Conservation (phyloP, 2,797 vertebrate genomes). For the Darevskia nairensis region DNA sequence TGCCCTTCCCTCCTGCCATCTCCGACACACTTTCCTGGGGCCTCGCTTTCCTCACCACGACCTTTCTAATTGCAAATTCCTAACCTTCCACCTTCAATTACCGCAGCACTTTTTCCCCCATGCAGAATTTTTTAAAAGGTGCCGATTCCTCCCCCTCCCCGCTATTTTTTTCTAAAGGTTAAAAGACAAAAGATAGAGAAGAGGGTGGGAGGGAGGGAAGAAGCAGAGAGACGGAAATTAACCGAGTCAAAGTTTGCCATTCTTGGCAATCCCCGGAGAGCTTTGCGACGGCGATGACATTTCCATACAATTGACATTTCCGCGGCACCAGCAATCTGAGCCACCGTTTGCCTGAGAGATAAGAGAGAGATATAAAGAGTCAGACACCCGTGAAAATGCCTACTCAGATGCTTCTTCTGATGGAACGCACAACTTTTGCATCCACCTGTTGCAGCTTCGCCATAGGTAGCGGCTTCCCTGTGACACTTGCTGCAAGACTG, state of each 20-base stretch:
- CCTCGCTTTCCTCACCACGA: constrained; percentile 29
- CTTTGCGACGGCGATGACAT: constrained; percentile 66
- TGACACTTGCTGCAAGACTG: too few relatives aligned
- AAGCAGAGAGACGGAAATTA: constrained; percentile 57
- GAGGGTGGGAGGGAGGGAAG: constrained; percentile 12
- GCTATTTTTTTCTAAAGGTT: constrained; percentile 55
- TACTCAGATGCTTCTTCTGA: constrained; percentile 56
- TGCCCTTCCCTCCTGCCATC: constrained; percentile 32
- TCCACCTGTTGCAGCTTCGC: not conserved
- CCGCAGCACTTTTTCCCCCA: not conserved
- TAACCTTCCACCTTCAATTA: constrained; percentile 65
- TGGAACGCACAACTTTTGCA: constrained; percentile 40
- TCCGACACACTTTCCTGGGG: not conserved
- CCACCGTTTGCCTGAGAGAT: constrained; percentile 45
- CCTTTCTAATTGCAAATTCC: constrained; percentile 66
- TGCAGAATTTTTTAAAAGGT: constrained; percentile 41
- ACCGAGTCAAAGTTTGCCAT: constrained; percentile 56
- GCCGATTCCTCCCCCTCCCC: not conserved
- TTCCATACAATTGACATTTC: constrained; percentile 74
- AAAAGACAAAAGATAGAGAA: constrained; percentile 54
- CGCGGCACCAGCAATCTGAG: constrained; percentile 41
- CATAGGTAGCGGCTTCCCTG: too few relatives aligned
- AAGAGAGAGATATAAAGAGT: not conserved
- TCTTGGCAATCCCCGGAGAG: constrained; percentile 60
- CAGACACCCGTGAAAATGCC: constrained; percentile 57